Evolutionary conservation across 1,140 invertebrate genomes (phyloP).

Genomic region (Paraescarpia echinospica): DNA sequence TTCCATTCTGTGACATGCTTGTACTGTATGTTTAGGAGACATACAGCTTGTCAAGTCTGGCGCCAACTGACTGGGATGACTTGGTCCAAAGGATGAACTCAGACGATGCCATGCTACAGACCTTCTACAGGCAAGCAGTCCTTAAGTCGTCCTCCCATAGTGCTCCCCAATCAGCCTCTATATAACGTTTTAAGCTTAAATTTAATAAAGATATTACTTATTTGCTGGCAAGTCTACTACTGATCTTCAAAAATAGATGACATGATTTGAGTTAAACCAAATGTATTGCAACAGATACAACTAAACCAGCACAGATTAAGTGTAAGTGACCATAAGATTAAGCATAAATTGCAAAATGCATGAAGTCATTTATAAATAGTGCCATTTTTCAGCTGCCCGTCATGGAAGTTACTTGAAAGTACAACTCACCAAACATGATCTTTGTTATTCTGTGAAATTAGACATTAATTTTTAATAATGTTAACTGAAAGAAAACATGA

Average conservation of each 20-base stretch:
- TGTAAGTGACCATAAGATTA: neutral
- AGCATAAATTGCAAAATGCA: neutral
- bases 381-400: neutral
- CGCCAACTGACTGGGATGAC: neutral
- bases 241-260: neutral
- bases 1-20: neutral
- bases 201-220: no score
- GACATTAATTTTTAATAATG: neutral
- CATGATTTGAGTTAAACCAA: neutral
- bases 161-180: neutral
- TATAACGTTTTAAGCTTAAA: neutral
- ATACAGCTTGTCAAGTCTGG: neutral
- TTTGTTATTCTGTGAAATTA: neutral
- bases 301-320: neutral
- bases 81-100: neutral
- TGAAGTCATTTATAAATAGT: neutral
- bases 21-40: neutral
- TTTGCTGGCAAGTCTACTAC: no score
- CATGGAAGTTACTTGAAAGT: neutral
- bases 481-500: neutral
- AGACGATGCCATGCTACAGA: neutral
- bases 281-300: neutral
- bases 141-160: no score
- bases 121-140: conserved; percentile 3
- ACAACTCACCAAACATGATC: no score